Base-by-base conservation (phyloP, 1,140 invertebrate genomes). In the Brachionus asplanchnoidis region DNA sequence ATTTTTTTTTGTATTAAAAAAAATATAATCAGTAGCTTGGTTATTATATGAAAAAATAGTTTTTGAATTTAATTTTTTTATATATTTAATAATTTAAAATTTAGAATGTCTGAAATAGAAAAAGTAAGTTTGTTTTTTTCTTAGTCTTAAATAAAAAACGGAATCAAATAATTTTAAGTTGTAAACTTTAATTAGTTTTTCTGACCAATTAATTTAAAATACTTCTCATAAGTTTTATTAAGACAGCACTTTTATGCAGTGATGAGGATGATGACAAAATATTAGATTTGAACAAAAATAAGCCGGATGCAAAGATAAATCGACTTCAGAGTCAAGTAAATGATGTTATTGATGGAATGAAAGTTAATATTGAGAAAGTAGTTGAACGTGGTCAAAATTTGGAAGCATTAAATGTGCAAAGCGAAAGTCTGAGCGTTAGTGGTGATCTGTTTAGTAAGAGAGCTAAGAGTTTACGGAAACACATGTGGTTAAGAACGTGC, bases 371-470 rank as follows among this genome's bases (percentile, higher is more conserved):
- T 11, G 79, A 82, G 65, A 82, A 82, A 82, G 79, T 82, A 12
- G 79, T 44, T 14, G 79, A 82, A 60, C 23, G 79, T n/a, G 79
- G 79, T 44, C 53, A 60, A 42, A 60, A 82, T 65, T 82, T 82
- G 26, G 65, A 65, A 8, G 20, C 20, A 11, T 65, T 82, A 36
- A 82, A 82, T 46, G 79, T 66, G 40, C 23, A 42, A 12, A 82
- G 79, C 36, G 79, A 82, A 20, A 26, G 53, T 44, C 26, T 82
- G 23, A 68, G 53, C 20, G n/a, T 44, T 11, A 44, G 28, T 44
- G 79, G 79, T 82, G 79, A 82, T 82, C 40, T 68, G 79, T 82
- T 82, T 68, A 82, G 65, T 44, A 82, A 82, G 23, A 23, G 79
- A 6, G 79, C 79, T 11, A 60, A 28, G 40, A 68, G 46, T 82